A percentile compares a stretch with the other conserved stretches of the same genome.
Conservation (phyloP, 2,113 vertebrate genomes). For the Daboia siamensis region DNA sequence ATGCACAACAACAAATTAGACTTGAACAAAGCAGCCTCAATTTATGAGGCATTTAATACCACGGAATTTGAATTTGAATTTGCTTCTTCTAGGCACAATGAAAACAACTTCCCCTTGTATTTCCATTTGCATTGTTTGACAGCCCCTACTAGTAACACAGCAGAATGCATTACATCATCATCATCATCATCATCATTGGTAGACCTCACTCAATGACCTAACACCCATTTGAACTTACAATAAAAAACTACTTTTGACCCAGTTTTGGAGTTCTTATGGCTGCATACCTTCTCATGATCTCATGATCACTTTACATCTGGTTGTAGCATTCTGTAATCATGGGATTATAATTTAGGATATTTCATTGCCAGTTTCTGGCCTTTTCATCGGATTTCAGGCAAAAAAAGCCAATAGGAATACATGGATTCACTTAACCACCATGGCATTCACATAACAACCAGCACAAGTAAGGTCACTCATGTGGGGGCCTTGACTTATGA, state of each 20-base stretch:
- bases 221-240: background rate
- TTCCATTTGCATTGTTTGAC: background rate
- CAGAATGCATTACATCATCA: background rate
- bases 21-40: background rate
- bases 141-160: background rate
- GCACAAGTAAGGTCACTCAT: background rate
- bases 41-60: background rate
- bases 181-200: background rate
- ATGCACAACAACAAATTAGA: background rate
- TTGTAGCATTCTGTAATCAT: background rate
- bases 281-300: background rate
- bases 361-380: background rate
- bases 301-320: background rate
- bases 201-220: background rate
- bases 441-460: background rate
- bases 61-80: background rate
- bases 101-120: background rate
- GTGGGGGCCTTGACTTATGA: background rate
- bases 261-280: background rate
- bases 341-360: background rate
- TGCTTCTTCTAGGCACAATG: background rate
- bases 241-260: background rate
- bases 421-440: background rate
- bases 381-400: background rate
- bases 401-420: background rate